phyloP scores from a whole-genome alignment of 2,797 vertebrate genomes.

The Vespertilio murinus region DNA sequence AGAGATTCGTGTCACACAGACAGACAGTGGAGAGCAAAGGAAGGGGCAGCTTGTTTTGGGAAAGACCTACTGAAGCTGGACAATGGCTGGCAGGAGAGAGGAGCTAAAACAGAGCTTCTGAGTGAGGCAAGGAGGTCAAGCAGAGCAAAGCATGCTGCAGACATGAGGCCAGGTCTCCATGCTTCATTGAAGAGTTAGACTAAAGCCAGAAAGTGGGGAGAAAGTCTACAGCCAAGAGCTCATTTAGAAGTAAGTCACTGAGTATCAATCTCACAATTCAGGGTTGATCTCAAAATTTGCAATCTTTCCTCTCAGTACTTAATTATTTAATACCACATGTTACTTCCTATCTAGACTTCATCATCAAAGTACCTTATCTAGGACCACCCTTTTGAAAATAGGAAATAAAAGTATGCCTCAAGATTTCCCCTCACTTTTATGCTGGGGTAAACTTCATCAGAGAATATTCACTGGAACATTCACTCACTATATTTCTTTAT shows the following conservation, averaged over 20 bases:
- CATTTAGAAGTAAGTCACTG: neutral
- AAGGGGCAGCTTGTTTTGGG: neutral
- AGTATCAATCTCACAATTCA: neutral
- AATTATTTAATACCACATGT: neutral
- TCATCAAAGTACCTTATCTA: neutral
- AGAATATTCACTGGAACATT: neutral
- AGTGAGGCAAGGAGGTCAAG: neutral
- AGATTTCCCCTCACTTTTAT: neutral
- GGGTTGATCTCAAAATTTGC: neutral
- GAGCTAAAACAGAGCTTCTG: neutral
- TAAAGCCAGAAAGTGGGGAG: neutral
- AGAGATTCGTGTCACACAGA: neutral
- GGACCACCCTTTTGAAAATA: neutral
- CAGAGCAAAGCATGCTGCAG: neutral
- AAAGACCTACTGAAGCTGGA: neutral
- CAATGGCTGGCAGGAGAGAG: neutral
- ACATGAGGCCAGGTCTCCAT: neutral
- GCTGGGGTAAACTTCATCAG: neutral
- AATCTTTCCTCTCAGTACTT: neutral
- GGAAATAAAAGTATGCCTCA: neutral
- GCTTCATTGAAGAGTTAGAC: neutral
- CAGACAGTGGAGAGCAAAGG: neutral
- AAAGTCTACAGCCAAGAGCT: neutral
- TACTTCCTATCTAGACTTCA: neutral
- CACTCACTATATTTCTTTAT: neutral